Percentiles rank a stretch among this genome's conserved stretches.
phyloP scores from a whole-genome alignment of 2,797 vertebrate genomes.

The Phylloscopus collybita region DNA sequence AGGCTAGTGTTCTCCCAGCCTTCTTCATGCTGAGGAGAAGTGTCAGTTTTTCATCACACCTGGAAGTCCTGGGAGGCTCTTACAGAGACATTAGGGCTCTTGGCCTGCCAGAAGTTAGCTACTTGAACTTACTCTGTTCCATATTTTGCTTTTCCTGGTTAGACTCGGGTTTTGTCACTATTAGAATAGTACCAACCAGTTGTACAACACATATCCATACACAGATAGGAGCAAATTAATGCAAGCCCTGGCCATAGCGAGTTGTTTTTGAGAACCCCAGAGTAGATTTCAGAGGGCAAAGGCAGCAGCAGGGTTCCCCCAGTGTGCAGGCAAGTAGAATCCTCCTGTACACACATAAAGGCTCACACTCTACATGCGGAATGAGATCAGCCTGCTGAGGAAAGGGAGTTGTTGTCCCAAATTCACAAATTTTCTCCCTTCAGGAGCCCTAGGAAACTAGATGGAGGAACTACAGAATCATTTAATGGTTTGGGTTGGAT shows the following conservation, averaged over 20 bases:
- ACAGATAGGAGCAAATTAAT: background rate
- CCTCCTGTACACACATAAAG: background rate
- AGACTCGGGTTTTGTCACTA: background rate
- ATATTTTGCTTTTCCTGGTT: background rate
- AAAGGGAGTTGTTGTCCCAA: background rate
- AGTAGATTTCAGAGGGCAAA: background rate
- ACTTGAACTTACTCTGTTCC: background rate
- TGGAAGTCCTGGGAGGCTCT: background rate
- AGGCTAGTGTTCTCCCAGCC: background rate
- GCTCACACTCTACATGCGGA: background rate
- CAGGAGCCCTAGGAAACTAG: background rate
- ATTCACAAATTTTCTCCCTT: background rate
- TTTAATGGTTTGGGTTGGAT: background rate
- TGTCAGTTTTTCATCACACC: background rate
- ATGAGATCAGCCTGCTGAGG: background rate
- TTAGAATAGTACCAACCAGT: background rate
- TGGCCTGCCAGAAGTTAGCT: background rate
- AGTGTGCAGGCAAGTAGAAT: background rate
- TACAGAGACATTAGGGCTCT: background rate
- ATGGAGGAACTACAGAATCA: background rate
- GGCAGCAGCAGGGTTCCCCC: background rate
- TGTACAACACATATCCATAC: background rate
- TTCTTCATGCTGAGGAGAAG: background rate
- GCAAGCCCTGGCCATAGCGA: background rate
- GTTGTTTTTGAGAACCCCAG: background rate